Conservation (phyloP, 2,888 invertebrate genomes). For the Augiades crinisus region DNA sequence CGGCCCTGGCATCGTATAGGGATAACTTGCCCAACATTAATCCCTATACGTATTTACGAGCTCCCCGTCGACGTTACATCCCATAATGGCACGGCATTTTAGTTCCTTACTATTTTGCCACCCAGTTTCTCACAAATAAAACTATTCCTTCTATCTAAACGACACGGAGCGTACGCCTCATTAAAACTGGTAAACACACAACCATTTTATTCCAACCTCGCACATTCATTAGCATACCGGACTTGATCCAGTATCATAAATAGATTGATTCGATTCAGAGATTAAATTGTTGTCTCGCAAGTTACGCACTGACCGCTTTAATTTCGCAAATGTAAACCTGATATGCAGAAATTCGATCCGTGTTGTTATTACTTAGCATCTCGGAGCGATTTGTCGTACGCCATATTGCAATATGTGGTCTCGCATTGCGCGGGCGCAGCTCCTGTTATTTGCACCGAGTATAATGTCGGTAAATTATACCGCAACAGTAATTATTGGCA, state of each 20-base stretch:
- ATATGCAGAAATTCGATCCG: conserved; percentile 66
- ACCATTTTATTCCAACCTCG: conserved; percentile 20
- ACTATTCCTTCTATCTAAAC: neutral
- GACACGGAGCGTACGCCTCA: conserved; percentile 14
- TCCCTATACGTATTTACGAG: conserved; percentile 44
- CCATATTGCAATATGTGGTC: conserved; percentile 54
- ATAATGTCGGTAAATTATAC: conserved; percentile 74
- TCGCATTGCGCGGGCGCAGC: conserved; percentile 56
- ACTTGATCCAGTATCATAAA: conserved; percentile 21
- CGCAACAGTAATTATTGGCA: conserved; percentile 54
- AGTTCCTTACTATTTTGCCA: neutral
- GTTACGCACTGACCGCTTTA: conserved; percentile 21
- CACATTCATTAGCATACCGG: conserved; percentile 24
- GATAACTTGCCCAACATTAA: conserved; percentile 39
- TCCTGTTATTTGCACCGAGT: conserved; percentile 67
- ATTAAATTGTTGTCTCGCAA: conserved; percentile 23
- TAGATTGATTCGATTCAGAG: conserved; percentile 12
- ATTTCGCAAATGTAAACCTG: conserved; percentile 43
- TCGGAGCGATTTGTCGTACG: conserved; percentile 65
- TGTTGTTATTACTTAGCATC: conserved; percentile 56
- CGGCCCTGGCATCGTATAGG: conserved; percentile 27
- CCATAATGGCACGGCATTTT: conserved; percentile 31
- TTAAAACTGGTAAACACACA: conserved; percentile 18
- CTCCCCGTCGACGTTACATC: conserved; percentile 36
- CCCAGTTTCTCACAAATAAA: neutral